phyloP scores from a whole-genome alignment of 2,888 invertebrate genomes.

The Anagyrus pseudococci region DNA sequence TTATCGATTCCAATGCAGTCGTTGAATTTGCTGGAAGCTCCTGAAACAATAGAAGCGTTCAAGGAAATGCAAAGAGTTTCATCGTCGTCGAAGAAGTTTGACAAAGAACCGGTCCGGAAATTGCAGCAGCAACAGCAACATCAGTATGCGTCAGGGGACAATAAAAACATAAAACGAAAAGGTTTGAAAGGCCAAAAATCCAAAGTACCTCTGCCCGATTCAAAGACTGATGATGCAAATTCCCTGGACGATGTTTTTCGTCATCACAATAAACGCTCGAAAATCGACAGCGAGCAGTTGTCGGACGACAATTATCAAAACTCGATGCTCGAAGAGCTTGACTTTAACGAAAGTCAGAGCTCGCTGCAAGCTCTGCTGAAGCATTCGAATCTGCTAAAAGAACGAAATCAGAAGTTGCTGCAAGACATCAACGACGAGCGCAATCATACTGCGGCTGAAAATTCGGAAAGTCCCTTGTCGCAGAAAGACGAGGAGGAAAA shows the following conservation, averaged over 20 bases:
- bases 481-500: slow-evolving; percentile 41
- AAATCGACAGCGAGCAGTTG: slow-evolving; percentile 46
- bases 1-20: slow-evolving; percentile 15
- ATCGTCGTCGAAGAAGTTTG: slow-evolving; percentile 32
- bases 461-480: slow-evolving; percentile 40
- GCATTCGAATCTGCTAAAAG: slow-evolving; percentile 53
- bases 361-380: slow-evolving; percentile 52
- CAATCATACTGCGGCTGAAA: slow-evolving; percentile 45
- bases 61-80: slow-evolving; percentile 39
- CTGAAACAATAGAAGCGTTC: slow-evolving; percentile 25
- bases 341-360: slow-evolving; percentile 53
- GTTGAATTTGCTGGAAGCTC: slow-evolving; percentile 11
- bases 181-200: slow-evolving; percentile 50
- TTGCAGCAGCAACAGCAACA: slow-evolving; percentile 43
- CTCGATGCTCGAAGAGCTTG: slow-evolving; percentile 49
- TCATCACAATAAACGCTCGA: slow-evolving; percentile 52
- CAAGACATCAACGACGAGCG: slow-evolving; percentile 51
- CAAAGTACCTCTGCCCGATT: slow-evolving; percentile 47
- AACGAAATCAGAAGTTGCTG: slow-evolving; percentile 50
- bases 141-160: slow-evolving; percentile 34
- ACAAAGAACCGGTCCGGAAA: slow-evolving; percentile 48
- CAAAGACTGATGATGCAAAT: slow-evolving; percentile 45
- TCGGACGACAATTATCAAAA: slow-evolving; percentile 46
- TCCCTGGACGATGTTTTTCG: slow-evolving; percentile 46
- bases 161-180: slow-evolving; percentile 54